Evolutionary conservation across 1,140 invertebrate species (phyloP).

Genomic region (Drosophila nasuta): DNA sequence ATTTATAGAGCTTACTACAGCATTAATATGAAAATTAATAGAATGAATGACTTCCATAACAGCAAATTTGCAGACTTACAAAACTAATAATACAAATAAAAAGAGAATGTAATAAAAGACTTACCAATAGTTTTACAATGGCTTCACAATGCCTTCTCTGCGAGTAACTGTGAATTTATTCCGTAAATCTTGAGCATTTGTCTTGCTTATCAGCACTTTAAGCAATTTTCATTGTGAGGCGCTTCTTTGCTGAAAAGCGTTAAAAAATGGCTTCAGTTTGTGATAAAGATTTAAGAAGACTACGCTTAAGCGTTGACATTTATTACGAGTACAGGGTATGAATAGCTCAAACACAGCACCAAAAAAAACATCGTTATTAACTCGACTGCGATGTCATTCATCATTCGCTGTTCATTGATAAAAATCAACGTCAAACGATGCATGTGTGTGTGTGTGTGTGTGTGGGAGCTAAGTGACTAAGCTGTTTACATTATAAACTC

Average conservation of each 20-base stretch:
- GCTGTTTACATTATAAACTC: conserved; percentile 19
- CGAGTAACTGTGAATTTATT: not conserved
- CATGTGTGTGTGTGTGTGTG: not conserved
- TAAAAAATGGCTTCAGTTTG: conserved; percentile 7
- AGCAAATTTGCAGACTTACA: too few species aligned
- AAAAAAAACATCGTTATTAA: conserved; percentile 34
- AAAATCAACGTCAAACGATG: conserved; percentile 54
- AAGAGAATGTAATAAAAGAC: not conserved
- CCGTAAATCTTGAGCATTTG: conserved; percentile 1
- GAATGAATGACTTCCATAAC: too few species aligned
- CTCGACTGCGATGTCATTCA: conserved; percentile 54
- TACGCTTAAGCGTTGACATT: not conserved
- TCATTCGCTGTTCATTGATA: conserved; percentile 67
- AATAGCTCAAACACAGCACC: conserved; percentile 3
- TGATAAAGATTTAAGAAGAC: conserved; percentile 5
- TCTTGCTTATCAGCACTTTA: conserved; percentile 1
- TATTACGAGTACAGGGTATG: conserved; percentile 9
- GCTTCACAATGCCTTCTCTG: not conserved
- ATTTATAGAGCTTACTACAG: too few species aligned
- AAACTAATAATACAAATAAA: not conserved
- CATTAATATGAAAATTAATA: too few species aligned
- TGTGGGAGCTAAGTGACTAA: conserved; percentile 2
- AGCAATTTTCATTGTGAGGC: not conserved
- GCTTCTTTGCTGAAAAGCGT: conserved; percentile 5
- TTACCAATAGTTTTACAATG: not conserved